Evolutionary conservation across 2,113 vertebrate species (phyloP), one percentile per base, ranked within the genome.

Genomic region (Zapornia atra): DNA sequence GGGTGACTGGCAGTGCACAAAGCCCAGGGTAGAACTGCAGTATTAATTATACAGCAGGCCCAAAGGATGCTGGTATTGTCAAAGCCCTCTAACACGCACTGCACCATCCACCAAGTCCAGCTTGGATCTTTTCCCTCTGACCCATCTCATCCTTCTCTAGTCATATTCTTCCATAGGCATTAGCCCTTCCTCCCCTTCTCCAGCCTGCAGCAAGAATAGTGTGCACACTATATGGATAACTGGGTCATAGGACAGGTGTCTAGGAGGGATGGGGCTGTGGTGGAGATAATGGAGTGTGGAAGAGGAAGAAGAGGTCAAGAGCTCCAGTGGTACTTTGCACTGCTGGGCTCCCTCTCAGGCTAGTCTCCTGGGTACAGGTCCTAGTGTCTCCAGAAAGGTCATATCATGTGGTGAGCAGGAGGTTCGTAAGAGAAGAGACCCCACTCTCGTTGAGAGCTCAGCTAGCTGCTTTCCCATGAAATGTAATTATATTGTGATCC

Each of bases 201-300:
- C 83, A 86, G 33, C n/a, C 72, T 48, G 11, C 51, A 56, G 20
- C 31, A 61, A 71, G 22, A 64, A 9, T 28, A 22, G 33, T 24
- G 40, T 44, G 46, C 15, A 31, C 19, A 21, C 9, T 50, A 6
- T 1, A 0, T 17, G 46, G 68, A 40, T 61, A 80, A 69, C 0
- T 48, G 36, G 28, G 36, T 59, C 28, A 33, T 6, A 22, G 36
- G 19, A 77, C 66, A 69, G 12, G 76, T n/a, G 33, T 19, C 18
- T 38, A 22, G n/a, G n/a, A 86, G 19, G 12, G 25, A 26, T 86
- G 31, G 25, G 33, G 10, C 28, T 69, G 15, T 34, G 28, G 6
- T 77, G 54, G 19, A 68, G 34, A 31, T 77, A 77, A 66, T 65
- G 24, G 28, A 61, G 6, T 34, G 7, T 50, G 26, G 8, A 16